Evolutionary conservation across 2,797 vertebrate genomes (phyloP).

Genomic region (Gobionotothen gibberifrons): DNA sequence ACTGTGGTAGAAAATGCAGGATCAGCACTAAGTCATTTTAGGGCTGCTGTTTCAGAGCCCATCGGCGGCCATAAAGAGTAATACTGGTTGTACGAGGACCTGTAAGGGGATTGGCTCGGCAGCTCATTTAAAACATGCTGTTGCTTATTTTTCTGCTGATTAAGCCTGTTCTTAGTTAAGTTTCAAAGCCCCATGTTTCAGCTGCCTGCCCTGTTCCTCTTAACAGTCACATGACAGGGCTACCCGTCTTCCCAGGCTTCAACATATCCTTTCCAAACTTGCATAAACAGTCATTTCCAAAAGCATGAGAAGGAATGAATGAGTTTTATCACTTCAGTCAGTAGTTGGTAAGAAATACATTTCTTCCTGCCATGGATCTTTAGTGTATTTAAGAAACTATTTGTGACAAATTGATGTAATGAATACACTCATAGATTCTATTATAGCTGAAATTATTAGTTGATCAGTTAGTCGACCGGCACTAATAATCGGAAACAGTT

Average conservation of each 20-base stretch:
- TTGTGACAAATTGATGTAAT: too few species aligned
- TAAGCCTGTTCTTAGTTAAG: neutral
- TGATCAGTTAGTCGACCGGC: too few species aligned
- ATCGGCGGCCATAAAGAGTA: neutral
- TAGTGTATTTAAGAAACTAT: too few species aligned
- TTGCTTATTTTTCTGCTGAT: constrained; percentile 12
- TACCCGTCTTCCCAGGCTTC: constrained; percentile 18
- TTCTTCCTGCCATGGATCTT: too few species aligned
- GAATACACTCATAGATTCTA: too few species aligned
- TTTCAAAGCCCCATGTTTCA: constrained; percentile 20
- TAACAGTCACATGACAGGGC: constrained; percentile 68
- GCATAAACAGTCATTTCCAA: constrained; percentile 31
- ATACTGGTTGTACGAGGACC: neutral
- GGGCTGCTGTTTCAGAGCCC: neutral
- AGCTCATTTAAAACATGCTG: neutral
- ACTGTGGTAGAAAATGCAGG: constrained; percentile 19
- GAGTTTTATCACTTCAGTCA: neutral
- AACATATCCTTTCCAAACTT: constrained; percentile 38
- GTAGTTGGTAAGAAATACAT: too few species aligned
- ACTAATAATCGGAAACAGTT: too few species aligned
- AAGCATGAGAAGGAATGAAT: neutral
- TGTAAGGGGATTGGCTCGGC: constrained; percentile 2
- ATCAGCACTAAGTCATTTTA: constrained; percentile 45
- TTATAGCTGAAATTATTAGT: too few species aligned
- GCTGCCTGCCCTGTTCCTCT: constrained; percentile 62